Evolutionary conservation across 1,140 invertebrate genomes (phyloP).

Genomic region (Scaptomyza montana): DNA sequence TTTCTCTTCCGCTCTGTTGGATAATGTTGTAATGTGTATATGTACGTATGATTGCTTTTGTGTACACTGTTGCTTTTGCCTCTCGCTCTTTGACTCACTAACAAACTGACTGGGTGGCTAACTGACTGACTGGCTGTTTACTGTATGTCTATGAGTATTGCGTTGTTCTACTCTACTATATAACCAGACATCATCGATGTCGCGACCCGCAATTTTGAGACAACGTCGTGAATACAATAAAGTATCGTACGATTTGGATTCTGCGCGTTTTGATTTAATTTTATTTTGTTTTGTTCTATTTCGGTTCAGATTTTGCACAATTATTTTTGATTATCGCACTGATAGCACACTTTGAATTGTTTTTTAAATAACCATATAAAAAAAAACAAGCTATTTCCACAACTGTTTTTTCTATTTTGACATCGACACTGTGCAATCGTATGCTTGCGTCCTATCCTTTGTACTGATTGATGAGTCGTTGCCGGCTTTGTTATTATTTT

Average conservation of each 20-base stretch:
- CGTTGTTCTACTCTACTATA: slow-evolving; percentile 65
- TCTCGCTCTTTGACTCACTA: slow-evolving; percentile 27
- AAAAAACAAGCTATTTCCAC: slow-evolving; percentile 5
- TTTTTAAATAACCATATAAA: background rate
- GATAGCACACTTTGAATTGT: slow-evolving; percentile 43
- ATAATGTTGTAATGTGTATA: slow-evolving; percentile 31
- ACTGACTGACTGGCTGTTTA: slow-evolving; percentile 13
- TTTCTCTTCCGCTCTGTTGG: slow-evolving; percentile 24
- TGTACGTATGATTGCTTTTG: slow-evolving; percentile 47
- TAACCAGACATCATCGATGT: slow-evolving; percentile 70
- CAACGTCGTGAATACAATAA: slow-evolving; percentile 45
- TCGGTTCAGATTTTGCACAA: slow-evolving; percentile 30
- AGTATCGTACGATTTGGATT: slow-evolving; percentile 75
- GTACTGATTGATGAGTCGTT: slow-evolving; percentile 31
- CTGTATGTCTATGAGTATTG: slow-evolving; percentile 53
- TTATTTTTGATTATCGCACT: slow-evolving; percentile 25
- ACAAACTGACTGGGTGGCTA: background rate
- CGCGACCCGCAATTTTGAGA: slow-evolving; percentile 61
- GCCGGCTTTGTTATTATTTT: slow-evolving; percentile 33
- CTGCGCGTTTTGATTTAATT: slow-evolving; percentile 51
- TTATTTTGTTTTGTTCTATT: slow-evolving; percentile 39
- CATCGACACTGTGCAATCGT: slow-evolving; percentile 32
- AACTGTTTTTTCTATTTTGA: slow-evolving; percentile 20
- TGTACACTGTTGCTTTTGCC: slow-evolving; percentile 18
- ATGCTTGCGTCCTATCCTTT: slow-evolving; percentile 51